A percentile compares a stretch with the other conserved stretches of the same genome.
Evolutionary conservation across 1,140 invertebrate species (phyloP).

Genomic region (Cepaea nemoralis): DNA sequence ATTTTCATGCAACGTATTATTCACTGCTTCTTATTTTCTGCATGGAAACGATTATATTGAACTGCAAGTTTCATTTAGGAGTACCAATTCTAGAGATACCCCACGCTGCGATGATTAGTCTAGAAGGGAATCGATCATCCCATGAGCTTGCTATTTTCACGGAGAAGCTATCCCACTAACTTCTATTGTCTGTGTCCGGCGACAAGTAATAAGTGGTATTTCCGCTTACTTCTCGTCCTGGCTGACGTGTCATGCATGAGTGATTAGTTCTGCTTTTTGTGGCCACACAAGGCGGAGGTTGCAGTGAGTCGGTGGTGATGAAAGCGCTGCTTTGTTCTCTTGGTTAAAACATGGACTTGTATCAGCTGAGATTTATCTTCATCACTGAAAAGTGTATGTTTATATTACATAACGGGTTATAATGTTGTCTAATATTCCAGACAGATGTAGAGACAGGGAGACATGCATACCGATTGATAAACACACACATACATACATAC

Average conservation of each 20-base stretch:
- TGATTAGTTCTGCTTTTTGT: background rate
- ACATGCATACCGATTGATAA: no score
- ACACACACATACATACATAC: no score
- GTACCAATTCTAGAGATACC: background rate
- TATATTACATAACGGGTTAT: no score
- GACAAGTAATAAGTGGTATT: conserved; percentile 3
- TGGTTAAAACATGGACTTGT: no score
- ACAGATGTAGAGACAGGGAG: no score
- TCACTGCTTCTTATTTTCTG: no score
- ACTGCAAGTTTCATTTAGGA: background rate
- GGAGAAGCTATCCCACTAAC: background rate
- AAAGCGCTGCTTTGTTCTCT: background rate
- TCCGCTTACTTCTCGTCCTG: background rate
- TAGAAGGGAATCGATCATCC: background rate
- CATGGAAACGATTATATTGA: no score
- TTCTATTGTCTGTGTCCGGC: background rate
- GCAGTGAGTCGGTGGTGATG: background rate
- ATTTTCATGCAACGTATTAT: no score
- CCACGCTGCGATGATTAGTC: background rate
- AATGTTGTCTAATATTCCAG: no score
- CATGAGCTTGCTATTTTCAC: background rate
- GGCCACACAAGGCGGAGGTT: background rate
- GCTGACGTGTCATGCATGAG: background rate
- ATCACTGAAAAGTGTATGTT: no score
- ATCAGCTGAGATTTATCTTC: no score